Evolutionary conservation across 2,113 vertebrate genomes (phyloP), one percentile per base, ranked within the genome.

Genomic region (Vidua chalybeata): DNA sequence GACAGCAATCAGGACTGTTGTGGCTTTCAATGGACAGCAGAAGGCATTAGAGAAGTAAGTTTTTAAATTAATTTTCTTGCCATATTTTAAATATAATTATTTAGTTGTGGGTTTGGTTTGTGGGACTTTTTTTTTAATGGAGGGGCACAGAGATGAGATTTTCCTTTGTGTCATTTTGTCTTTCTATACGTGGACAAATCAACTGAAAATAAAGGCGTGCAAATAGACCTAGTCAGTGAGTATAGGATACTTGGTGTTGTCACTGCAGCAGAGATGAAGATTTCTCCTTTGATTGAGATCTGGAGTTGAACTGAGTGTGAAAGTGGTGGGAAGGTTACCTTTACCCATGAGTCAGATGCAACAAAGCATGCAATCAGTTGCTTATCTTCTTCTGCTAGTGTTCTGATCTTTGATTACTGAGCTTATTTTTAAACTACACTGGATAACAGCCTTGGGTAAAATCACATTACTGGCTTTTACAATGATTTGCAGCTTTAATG

Each of bases 1-100:
- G 68, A 85, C 95, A 49, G 93, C 97, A 6, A 90, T 98, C 68
- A 96, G 93, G 54, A 98, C 97, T 27, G 97, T 98, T 69, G 92
- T 97, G 84, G 97, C 97, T 91, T 98, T 98, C 68, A 97, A 97
- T 80, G 97, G 97, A 61, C 98, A 98, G 72, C 41, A 96, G 61
- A 98, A 98, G 51, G 97, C 97, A 76, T 26, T 95, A 52, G 78
- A 62, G 66, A 97, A 94, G 98, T 98, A 96, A 84, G 94, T 35
- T 85, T 79, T 79, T 26, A 0, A 51, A 67, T 55, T 64, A 71
- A 59, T 45, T 35, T 35, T 35, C 35, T 35, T 7, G 48, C 48
- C 63, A 2, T 55, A 49, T 52, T 75, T 52, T 41, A 86, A 84
- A 64, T 72, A 66, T 35, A 35, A 35, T 35, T 35, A 33, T 76